Percentiles rank a stretch among this genome's conserved stretches.
Conservation (phyloP, 2,888 invertebrate genomes). For the Patella ulyssiponensis region DNA sequence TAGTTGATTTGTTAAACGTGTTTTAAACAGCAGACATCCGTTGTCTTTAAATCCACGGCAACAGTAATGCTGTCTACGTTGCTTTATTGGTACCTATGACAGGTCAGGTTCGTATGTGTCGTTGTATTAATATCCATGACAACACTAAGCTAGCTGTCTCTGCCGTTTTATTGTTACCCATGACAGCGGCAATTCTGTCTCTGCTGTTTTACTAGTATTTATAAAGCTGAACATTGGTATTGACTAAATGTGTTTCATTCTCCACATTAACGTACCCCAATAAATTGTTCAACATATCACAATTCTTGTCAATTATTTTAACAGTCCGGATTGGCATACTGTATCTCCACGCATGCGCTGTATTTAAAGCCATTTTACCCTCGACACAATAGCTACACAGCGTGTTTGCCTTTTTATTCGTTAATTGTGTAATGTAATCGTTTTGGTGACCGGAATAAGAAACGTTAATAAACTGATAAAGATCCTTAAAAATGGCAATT, state of each 20-base stretch:
- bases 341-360: slow-evolving; percentile 2
- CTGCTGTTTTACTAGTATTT: too few species aligned
- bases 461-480: background rate
- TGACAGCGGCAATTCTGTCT: too few species aligned
- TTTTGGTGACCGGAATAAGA: background rate
- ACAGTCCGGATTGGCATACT: background rate
- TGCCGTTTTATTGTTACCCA: too few species aligned
- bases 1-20: too few species aligned
- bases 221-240: too few species aligned
- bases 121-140: too few species aligned
- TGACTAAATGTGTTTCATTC: background rate
- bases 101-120: too few species aligned
- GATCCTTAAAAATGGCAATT: background rate
- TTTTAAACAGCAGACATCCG: too few species aligned
- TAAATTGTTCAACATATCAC: background rate
- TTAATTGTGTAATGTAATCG: background rate
- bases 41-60: too few species aligned
- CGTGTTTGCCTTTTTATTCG: background rate
- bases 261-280: background rate
- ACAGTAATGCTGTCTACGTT: too few species aligned
- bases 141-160: too few species aligned
- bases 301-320: background rate
- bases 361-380: background rate
- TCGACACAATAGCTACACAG: background rate
- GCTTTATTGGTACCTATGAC: too few species aligned